phyloP scores from a whole-genome alignment of 1,140 invertebrate species.

The Liolophura sinensis region DNA sequence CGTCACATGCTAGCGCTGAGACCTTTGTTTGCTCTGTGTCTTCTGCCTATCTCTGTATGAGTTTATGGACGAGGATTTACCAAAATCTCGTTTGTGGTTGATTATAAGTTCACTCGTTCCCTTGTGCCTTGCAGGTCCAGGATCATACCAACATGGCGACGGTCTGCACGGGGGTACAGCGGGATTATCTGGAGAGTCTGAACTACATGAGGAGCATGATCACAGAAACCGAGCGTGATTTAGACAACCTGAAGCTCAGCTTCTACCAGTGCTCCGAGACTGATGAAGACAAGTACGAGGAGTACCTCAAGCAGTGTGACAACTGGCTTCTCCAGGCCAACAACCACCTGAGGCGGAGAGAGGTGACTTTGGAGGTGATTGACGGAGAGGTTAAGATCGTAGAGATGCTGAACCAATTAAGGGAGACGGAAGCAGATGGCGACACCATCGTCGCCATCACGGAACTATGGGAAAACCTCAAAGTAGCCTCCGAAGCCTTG shows the following conservation, averaged over 20 bases:
- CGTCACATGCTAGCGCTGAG: too few species aligned
- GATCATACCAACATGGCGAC: constrained; percentile 20
- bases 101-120: too few species aligned
- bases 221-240: constrained; percentile 31
- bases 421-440: constrained; percentile 32
- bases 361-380: constrained; percentile 40
- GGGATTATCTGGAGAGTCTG: constrained; percentile 45
- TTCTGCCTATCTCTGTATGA: too few species aligned
- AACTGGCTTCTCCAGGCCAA: constrained; percentile 42
- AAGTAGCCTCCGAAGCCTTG: constrained; percentile 32
- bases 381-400: constrained; percentile 45
- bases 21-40: too few species aligned
- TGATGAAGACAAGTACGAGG: constrained; percentile 27
- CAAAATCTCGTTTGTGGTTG: too few species aligned
- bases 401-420: constrained; percentile 39
- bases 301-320: constrained; percentile 38
- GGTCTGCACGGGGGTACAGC: constrained; percentile 36
- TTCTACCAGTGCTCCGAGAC: constrained; percentile 28
- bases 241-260: constrained; percentile 22
- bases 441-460: constrained; percentile 37
- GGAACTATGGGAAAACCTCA: constrained; percentile 48
- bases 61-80: too few species aligned
- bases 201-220: constrained; percentile 42
- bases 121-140: too few species aligned
- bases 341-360: constrained; percentile 40